phyloP scores from a whole-genome alignment of 2,797 vertebrate species.

The Amphiprion clarkii region DNA sequence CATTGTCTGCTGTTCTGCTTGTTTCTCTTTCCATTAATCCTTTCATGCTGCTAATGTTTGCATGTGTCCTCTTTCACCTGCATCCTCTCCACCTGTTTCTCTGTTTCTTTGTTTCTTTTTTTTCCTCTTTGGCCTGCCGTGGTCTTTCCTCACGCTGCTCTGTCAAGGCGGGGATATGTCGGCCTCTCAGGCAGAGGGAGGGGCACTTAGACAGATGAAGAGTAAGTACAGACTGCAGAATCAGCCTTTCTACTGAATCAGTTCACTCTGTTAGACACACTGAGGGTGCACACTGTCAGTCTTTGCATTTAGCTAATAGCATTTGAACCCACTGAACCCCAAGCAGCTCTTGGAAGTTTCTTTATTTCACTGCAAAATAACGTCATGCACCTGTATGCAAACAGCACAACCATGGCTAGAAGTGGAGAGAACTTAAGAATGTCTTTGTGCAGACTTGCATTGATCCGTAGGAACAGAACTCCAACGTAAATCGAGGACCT shows the following conservation, averaged over 20 bases:
- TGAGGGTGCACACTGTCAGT: background rate
- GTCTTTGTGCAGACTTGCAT: too few species aligned
- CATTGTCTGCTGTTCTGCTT: constrained; percentile 6
- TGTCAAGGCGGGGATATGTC: constrained; percentile 70
- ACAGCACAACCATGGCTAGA: too few species aligned
- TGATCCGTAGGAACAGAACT: too few species aligned
- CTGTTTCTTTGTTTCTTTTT: constrained; percentile 32
- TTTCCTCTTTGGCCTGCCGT: constrained; percentile 33
- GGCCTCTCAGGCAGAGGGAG: constrained; percentile 70
- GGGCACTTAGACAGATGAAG: constrained; percentile 75
- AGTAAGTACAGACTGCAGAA: constrained; percentile 78
- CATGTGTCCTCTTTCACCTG: constrained; percentile 37
- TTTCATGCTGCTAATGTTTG: constrained; percentile 20
- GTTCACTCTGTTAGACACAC: background rate
- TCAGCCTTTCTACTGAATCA: background rate
- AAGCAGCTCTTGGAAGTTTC: too few species aligned
- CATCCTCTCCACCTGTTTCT: constrained; percentile 43
- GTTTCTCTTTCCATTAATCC: constrained; percentile 1
- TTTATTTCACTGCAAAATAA: too few species aligned
- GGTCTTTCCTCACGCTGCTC: constrained; percentile 56
- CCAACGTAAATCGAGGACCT: too few species aligned
- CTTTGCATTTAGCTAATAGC: background rate
- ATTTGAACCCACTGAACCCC: background rate
- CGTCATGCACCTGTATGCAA: too few species aligned
- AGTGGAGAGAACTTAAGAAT: too few species aligned